Base-by-base conservation (phyloP, 2,888 invertebrate genomes). In the Eristalinus aeneus region DNA sequence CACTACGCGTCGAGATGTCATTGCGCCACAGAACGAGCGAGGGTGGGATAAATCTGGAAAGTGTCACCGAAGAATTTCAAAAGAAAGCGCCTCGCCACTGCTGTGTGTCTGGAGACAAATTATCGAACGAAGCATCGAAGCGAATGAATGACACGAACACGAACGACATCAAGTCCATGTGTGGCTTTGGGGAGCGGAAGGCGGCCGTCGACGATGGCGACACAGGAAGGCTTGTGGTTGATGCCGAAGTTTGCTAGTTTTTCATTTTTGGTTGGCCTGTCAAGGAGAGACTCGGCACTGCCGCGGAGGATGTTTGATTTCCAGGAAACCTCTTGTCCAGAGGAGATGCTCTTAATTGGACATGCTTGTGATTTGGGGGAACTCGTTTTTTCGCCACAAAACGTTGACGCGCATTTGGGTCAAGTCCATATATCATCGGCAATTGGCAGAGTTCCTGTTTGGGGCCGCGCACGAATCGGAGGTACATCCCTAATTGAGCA, bases 91-190 rank as follows among this genome's bases (percentile, higher is more conserved):
- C 64, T 68, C 46, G 27, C 16, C 34, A 68, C 34, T 80, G 56
- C 34, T 80, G 56, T 76, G 46, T 54, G 65, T 36, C 64, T 56
- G 60, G 86, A 64, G 77, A 86, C 86, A 86, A 82, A 86, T 86
- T 77, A 86, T 86, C 86, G 84, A 84, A 54, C 75, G 69, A 79
- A 83, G 73, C 83, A 75, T 84, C 80, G 81, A 76, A 81, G 64
- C 69, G 82, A 81, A 82, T 86, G 86, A 78, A 71, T 86, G 82
- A 86, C 82, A 86, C 64, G 56, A 73, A 82, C 85, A 73, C 67
- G 72, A 65, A 81, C 67, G 64, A 76, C 73, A 73, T 73, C 68
- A 81, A 77, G 64, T 68, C 76, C 85, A 81, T 81, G 76, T 81
- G 85, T 85, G 85, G 81, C 80, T 81, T 54, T 12, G 2, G n/a